Percentiles rank a stretch among this genome's conserved stretches.
These are phyloP conservation scores for Myotis findleyi DNA, from an alignment of 2,797 vertebrate species.

Conservation along the genomic window DNA sequence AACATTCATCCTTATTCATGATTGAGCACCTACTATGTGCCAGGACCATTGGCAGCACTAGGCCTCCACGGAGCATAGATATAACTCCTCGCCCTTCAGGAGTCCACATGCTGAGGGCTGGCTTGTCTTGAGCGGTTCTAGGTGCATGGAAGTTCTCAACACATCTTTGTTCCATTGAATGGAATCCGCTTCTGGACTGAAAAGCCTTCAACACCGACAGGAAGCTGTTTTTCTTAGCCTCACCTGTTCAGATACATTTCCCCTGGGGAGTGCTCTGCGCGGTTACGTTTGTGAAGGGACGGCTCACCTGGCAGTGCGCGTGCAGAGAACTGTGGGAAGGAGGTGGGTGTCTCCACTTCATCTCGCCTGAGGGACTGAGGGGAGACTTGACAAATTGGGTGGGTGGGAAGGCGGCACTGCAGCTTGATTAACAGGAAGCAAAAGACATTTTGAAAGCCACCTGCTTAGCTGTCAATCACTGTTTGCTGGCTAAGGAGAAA, in stretches of 20 bases:
- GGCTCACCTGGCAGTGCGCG: not conserved
- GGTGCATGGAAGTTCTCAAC: not conserved
- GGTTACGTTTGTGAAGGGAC: not conserved
- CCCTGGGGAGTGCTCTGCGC: not conserved
- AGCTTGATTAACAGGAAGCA: not conserved
- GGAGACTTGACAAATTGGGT: not conserved
- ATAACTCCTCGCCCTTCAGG: not conserved
- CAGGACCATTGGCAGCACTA: not conserved
- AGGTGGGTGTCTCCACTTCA: not conserved
- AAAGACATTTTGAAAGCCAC: conserved; percentile 13
- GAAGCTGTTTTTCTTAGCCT: not conserved
- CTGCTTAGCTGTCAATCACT: not conserved
- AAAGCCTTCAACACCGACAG: not conserved
- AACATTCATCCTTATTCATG: not conserved
- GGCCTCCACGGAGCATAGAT: not conserved
- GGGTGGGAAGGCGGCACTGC: not conserved
- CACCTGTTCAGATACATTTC: not conserved
- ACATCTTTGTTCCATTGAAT: not conserved
- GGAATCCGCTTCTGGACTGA: not conserved
- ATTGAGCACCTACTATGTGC: not conserved
- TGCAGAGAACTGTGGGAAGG: not conserved
- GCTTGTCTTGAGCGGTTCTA: not conserved
- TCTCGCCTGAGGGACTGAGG: not conserved
- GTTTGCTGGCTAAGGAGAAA: conserved; percentile 1
- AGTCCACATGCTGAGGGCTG: not conserved